Conservation (phyloP, 2,888 invertebrate species). For the Amblyjoppa fuscipennis region DNA sequence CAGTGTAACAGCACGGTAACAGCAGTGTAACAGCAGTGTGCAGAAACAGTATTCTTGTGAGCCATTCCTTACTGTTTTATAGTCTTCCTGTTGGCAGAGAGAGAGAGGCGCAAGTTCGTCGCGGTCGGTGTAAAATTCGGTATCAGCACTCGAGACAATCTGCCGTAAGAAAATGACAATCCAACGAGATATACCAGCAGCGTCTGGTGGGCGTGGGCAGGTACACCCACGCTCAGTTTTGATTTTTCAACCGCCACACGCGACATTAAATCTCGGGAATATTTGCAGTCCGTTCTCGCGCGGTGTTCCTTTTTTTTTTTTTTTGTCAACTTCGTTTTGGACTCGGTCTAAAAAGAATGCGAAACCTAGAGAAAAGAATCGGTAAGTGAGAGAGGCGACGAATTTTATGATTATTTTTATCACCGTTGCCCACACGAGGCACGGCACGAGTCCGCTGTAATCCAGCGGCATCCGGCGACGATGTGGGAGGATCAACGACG, state of each 20-base stretch:
- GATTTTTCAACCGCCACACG: slow-evolving; percentile 54
- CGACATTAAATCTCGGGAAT: slow-evolving; percentile 40
- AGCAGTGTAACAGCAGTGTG: neutral
- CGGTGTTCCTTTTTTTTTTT: slow-evolving; percentile 1
- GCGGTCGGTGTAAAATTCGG: slow-evolving; percentile 21
- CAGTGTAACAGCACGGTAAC: neutral
- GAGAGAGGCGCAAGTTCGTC: neutral
- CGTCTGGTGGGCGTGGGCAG: slow-evolving; percentile 41
- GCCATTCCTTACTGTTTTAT: slow-evolving; percentile 35
- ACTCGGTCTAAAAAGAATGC: slow-evolving; percentile 7
- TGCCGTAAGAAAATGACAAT: neutral
- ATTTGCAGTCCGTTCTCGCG: slow-evolving; percentile 48
- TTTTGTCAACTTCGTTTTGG: neutral
- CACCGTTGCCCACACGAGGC: slow-evolving; percentile 58
- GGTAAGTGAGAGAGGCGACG: slow-evolving; percentile 37
- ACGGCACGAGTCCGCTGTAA: slow-evolving; percentile 52
- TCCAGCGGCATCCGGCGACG: slow-evolving; percentile 24
- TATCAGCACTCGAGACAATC: slow-evolving; percentile 12
- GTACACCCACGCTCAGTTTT: slow-evolving; percentile 31
- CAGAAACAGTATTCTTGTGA: slow-evolving; percentile 7
- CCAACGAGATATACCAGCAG: neutral
- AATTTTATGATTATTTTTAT: slow-evolving; percentile 45
- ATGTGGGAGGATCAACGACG: slow-evolving; percentile 68
- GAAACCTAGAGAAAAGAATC: slow-evolving; percentile 15
- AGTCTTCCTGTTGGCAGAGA: slow-evolving; percentile 3